Percentiles rank a stretch among this genome's conserved stretches.
These are phyloP conservation scores for Cyaniris semiargus DNA, from an alignment of 2,888 invertebrate genomes.

Conservation along the genomic window DNA sequence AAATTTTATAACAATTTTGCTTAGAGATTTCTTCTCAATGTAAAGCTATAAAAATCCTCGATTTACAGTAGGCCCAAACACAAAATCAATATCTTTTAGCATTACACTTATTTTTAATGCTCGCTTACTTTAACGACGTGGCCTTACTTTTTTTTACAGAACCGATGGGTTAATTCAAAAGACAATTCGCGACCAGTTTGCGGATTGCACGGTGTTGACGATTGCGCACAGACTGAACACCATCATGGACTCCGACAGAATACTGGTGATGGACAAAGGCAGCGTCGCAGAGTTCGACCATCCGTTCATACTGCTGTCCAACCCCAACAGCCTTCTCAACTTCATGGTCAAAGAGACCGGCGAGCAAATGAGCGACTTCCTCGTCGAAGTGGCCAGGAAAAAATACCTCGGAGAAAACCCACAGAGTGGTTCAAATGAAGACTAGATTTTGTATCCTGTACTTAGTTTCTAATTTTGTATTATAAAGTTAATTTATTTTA, in stretches of 20 bases:
- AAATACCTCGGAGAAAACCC: conserved; percentile 49
- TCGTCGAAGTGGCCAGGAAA: conserved; percentile 61
- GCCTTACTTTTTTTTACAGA: conserved; percentile 47
- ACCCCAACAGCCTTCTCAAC: conserved; percentile 80
- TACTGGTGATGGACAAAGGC: conserved; percentile 92
- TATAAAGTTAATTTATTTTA: not conserved
- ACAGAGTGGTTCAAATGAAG: conserved; percentile 8
- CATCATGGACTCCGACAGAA: conserved; percentile 93
- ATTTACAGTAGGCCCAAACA: too few relatives aligned
- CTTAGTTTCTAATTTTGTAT: not conserved
- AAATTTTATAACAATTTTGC: too few relatives aligned
- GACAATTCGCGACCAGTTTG: conserved; percentile 89
- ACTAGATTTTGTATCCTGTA: not conserved
- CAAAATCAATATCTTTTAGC: too few relatives aligned
- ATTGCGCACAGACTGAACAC: conserved; percentile 95
- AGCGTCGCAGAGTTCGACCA: conserved; percentile 85
- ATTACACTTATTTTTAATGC: too few relatives aligned
- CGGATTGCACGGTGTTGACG: conserved; percentile 90
- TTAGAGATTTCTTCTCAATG: too few relatives aligned
- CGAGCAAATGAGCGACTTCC: conserved; percentile 59
- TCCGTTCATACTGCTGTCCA: conserved; percentile 82
- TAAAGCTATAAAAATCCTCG: too few relatives aligned
- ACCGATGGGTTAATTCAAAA: conserved; percentile 89
- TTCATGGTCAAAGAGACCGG: conserved; percentile 87
- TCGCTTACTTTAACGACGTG: too few relatives aligned